Evolutionary conservation across 2,113 vertebrate species (phyloP).

Genomic region (Glareola pratincola): DNA sequence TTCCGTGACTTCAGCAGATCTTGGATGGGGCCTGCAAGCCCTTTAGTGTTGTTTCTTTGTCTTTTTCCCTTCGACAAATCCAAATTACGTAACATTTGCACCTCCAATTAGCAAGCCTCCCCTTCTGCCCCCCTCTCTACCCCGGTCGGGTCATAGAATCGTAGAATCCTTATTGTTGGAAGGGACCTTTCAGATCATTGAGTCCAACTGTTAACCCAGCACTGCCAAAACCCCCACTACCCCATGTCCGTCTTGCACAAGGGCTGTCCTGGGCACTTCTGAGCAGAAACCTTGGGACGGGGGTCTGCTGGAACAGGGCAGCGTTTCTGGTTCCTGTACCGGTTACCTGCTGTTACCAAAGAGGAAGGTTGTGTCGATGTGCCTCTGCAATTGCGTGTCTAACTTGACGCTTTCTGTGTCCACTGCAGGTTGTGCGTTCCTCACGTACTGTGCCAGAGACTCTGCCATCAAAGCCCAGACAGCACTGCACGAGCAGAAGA

Average conservation of each 20-base stretch:
- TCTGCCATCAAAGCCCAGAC: conserved; percentile 99
- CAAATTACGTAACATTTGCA: neutral
- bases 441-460: conserved; percentile 96
- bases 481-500: conserved; percentile 97
- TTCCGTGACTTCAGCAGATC: neutral
- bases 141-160: no score
- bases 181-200: no score
- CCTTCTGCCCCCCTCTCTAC: neutral
- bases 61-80: neutral
- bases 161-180: no score
- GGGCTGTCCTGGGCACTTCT: neutral
- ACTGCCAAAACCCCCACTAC: no score
- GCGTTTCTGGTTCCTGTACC: neutral
- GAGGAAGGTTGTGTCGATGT: neutral
- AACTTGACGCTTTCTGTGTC: conserved; percentile 17
- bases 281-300: neutral
- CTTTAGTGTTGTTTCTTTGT: neutral
- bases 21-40: neutral
- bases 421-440: conserved; percentile 90
- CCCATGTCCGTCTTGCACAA: no score
- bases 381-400: neutral
- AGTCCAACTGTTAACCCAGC: no score
- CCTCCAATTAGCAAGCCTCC: neutral
- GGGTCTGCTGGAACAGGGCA: neutral
- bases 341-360: neutral